These are phyloP conservation scores for Callocephalon fimbriatum DNA, from an alignment of 2,113 vertebrate species.

Conservation along the genomic window DNA sequence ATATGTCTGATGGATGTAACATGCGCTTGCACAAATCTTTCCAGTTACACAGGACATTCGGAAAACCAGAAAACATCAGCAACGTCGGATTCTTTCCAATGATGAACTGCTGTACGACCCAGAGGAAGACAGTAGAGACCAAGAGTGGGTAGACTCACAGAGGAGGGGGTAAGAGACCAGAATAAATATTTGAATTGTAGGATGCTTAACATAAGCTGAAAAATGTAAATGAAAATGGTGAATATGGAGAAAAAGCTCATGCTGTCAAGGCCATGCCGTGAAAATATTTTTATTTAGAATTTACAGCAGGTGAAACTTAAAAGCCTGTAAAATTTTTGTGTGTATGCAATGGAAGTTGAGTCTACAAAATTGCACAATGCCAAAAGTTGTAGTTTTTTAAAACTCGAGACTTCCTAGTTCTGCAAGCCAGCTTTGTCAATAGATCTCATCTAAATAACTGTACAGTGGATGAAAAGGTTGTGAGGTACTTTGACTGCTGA, in stretches of 20 bases:
- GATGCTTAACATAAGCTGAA: background rate
- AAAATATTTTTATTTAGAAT: background rate
- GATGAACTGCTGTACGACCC: constrained; percentile 96
- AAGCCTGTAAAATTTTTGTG: background rate
- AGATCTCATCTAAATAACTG: background rate
- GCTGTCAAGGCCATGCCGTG: background rate
- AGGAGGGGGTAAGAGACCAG: constrained; percentile 81
- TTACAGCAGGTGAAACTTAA: background rate
- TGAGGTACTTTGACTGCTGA: background rate
- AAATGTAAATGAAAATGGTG: background rate
- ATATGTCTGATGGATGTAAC: background rate
- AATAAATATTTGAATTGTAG: background rate
- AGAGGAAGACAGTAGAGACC: constrained; percentile 90
- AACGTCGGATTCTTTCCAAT: constrained; percentile 84
- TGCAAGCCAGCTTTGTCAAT: background rate
- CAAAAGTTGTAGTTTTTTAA: background rate
- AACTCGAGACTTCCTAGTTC: background rate
- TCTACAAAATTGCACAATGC: background rate
- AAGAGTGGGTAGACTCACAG: constrained; percentile 92
- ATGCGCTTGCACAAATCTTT: background rate
- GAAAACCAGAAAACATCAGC: constrained; percentile 75
- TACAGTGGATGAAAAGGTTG: background rate
- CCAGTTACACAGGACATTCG: constrained; percentile 71
- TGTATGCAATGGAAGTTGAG: background rate
- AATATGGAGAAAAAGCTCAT: background rate